Evolutionary conservation across 53 echinoderm and acorn worm species (phyloP), one percentile per base, ranked within the genome.

Genomic region (Paracentrotus lividus): DNA sequence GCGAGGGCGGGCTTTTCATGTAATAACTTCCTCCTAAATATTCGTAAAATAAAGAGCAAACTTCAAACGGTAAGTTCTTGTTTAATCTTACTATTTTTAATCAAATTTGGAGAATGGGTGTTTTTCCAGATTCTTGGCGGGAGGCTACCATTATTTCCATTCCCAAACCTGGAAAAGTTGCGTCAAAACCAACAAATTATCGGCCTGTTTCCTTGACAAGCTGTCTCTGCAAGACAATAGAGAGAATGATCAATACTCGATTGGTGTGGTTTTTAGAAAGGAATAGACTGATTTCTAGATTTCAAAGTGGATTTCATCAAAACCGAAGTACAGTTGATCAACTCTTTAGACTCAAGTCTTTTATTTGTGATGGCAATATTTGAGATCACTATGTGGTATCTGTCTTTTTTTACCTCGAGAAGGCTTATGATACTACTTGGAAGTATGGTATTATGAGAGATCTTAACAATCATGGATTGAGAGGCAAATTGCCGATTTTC

Each of bases 381-480:
- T 10, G 49, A 10, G 49, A 10, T 49, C 49, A 49, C 10, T 10
- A 49, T 49, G 49, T 49, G 49, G 49, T 49, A 49, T 49, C 49
- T 49, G 10, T 49, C 49, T 49, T 49, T n/a, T n/a, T n/a, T n/a
- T n/a, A n/a, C n/a, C n/a, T n/a, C n/a, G n/a, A n/a, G n/a, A n/a
- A n/a, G n/a, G 49, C 49, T 10, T 49, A 49, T 49, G 49, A 49
- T 49, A 49, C 49, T 10, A 49, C 49, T 10, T 49, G 49, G 49
- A 49, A 49, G 10, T 49, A 49, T 49, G 5, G 10, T 49, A 49
- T 49, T n/a, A n/a, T n/a, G n/a, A n/a, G n/a, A n/a, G n/a, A n/a
- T n/a, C n/a, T n/a, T n/a, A n/a, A n/a, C n/a, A 49, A 49, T 7
- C 49, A 7, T 94, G 92, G 88, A 92, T 49, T 92, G 87, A 92